Evolutionary conservation across 2,797 vertebrate genomes (phyloP).

Genomic region (Alfaro cultratus): DNA sequence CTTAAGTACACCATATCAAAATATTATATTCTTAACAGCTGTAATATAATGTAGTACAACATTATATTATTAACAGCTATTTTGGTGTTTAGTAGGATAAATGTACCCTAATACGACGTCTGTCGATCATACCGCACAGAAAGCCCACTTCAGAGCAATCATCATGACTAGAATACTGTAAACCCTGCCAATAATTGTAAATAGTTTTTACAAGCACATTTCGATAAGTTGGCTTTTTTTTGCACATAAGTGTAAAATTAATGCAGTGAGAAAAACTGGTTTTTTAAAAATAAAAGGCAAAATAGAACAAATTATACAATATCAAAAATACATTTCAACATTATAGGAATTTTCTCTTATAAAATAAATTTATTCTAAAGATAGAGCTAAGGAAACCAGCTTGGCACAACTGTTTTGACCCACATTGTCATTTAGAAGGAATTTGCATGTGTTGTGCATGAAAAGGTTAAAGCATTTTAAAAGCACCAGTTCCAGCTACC

Average conservation of each 20-base stretch:
- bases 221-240: neutral
- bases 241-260: neutral
- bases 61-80: neutral
- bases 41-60: too few relatives aligned
- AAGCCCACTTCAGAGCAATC: neutral
- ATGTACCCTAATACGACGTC: neutral
- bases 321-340: neutral
- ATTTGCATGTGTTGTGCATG: neutral
- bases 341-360: neutral
- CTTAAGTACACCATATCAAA: neutral
- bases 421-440: neutral
- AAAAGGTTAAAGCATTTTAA: neutral
- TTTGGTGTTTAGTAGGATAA: neutral
- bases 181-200: neutral
- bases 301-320: neutral
- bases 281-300: neutral
- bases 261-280: neutral
- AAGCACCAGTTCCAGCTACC: constrained; percentile 33
- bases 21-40: too few relatives aligned
- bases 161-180: neutral
- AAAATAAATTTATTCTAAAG: neutral
- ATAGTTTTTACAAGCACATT: neutral
- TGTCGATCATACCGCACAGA: neutral
- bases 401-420: neutral
- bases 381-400: neutral